Conservation (phyloP, 2,888 invertebrate genomes). For the Chymomyza fuscimana region DNA sequence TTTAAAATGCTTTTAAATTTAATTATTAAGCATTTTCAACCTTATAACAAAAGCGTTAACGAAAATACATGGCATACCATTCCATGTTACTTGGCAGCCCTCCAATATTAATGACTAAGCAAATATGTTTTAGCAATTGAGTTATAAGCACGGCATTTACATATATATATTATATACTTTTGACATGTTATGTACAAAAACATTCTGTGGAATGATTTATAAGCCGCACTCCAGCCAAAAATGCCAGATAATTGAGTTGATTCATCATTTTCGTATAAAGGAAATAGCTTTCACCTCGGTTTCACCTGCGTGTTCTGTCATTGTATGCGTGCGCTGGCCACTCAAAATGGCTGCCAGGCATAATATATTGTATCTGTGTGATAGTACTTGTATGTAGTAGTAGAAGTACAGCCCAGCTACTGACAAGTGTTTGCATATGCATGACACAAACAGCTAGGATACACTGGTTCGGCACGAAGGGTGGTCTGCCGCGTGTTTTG, state of each 20-base stretch:
- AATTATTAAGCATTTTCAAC: slow-evolving; percentile 49
- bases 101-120: slow-evolving; percentile 54
- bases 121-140: slow-evolving; percentile 49
- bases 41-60: slow-evolving; percentile 9
- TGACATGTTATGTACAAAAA: slow-evolving; percentile 11
- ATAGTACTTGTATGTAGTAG: background rate
- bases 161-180: background rate
- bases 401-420: background rate
- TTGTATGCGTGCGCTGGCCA: background rate
- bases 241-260: slow-evolving; percentile 43
- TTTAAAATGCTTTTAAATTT: slow-evolving; percentile 52
- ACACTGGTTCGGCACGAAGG: background rate
- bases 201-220: slow-evolving; percentile 51
- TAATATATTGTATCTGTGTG: background rate
- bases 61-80: slow-evolving; percentile 12
- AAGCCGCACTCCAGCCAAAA: slow-evolving; percentile 2
- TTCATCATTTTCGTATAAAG: slow-evolving; percentile 37
- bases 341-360: slow-evolving; percentile 1
- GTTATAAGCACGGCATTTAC: slow-evolving; percentile 26
- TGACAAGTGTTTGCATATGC: slow-evolving; percentile 7
- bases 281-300: slow-evolving; percentile 25
- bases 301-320: background rate
- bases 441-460: slow-evolving; percentile 2
- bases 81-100: slow-evolving; percentile 13
- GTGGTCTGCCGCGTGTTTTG: background rate